Percentiles rank a stretch among this genome's conserved stretches.
These are phyloP conservation scores for Ichneumon xanthorius DNA, from an alignment of 2,888 invertebrate species.

Conservation along the genomic window DNA sequence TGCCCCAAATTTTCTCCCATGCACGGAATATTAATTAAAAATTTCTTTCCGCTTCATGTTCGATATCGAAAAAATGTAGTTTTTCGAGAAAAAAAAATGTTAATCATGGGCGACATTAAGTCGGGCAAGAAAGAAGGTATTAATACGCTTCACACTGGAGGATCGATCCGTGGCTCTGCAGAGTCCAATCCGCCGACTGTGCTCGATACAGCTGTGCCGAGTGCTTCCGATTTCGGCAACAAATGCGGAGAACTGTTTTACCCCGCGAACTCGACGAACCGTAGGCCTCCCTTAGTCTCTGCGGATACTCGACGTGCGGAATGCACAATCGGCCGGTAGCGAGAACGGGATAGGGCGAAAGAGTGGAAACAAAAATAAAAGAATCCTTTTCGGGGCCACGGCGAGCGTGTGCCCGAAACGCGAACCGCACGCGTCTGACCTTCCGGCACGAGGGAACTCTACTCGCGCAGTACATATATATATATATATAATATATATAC, in stretches of 20 bases:
- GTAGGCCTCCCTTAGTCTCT: constrained; percentile 5
- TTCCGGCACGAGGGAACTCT: constrained; percentile 42
- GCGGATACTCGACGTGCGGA: constrained; percentile 47
- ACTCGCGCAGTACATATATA: constrained; percentile 11
- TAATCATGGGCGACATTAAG: background rate
- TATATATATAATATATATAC: constrained; percentile 10
- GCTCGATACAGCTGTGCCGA: background rate
- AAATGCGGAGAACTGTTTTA: background rate
- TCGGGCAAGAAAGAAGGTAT: background rate
- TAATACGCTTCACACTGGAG: background rate
- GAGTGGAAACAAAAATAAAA: constrained; percentile 30
- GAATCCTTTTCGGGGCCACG: constrained; percentile 7
- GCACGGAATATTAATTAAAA: background rate
- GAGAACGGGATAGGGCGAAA: background rate
- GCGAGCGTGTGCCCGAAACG: constrained; percentile 26
- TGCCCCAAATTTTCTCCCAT: background rate
- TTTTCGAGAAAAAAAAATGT: background rate
- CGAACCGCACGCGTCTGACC: constrained; percentile 57
- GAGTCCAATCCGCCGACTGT: background rate
- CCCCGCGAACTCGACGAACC: constrained; percentile 7
- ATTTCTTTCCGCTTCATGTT: no score
- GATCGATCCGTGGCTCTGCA: background rate
- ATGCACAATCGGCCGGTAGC: constrained; percentile 40
- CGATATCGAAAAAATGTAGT: no score
- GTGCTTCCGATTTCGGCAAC: background rate